Evolutionary conservation across 1,140 invertebrate species (phyloP).

Genomic region (Trachymyrmex cornetzi): DNA sequence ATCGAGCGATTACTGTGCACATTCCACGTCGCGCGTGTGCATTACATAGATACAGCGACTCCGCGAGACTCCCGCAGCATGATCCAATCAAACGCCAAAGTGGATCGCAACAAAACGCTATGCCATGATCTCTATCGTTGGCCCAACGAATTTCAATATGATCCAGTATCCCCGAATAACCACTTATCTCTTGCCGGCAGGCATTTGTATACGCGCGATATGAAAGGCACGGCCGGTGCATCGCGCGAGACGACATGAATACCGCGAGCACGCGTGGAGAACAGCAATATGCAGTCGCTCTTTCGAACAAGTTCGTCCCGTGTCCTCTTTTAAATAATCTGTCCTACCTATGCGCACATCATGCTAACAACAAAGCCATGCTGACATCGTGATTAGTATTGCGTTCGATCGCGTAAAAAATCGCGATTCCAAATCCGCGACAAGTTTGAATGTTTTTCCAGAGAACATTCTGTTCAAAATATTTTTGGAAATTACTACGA

Average conservation of each 20-base stretch:
- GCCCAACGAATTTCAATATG: conserved; percentile 83
- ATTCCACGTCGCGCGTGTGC: conserved; percentile 22
- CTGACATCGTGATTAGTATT: conserved; percentile 9
- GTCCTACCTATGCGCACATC: background rate
- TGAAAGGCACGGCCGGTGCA: conserved; percentile 65
- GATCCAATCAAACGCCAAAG: conserved; percentile 84
- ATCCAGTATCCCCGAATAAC: conserved; percentile 77
- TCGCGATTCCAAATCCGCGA: background rate
- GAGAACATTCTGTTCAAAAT: background rate
- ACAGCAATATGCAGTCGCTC: conserved; percentile 24
- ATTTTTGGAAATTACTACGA: background rate
- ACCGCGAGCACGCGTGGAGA: background rate
- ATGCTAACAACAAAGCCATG: background rate
- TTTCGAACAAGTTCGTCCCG: conserved; percentile 64
- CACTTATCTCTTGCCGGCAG: conserved; percentile 67
- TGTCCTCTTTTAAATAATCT: conserved; percentile 48
- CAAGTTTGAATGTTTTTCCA: background rate
- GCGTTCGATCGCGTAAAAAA: background rate
- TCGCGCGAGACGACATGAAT: conserved; percentile 66
- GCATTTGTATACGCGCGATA: conserved; percentile 69
- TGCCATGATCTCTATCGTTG: conserved; percentile 77
- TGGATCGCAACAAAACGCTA: conserved; percentile 81
- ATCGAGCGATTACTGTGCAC: background rate
- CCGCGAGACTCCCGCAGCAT: conserved; percentile 70
- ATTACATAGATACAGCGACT: conserved; percentile 65